Evolutionary conservation across 2,113 vertebrate species (phyloP).

Genomic region (Ellobius talpinus): DNA sequence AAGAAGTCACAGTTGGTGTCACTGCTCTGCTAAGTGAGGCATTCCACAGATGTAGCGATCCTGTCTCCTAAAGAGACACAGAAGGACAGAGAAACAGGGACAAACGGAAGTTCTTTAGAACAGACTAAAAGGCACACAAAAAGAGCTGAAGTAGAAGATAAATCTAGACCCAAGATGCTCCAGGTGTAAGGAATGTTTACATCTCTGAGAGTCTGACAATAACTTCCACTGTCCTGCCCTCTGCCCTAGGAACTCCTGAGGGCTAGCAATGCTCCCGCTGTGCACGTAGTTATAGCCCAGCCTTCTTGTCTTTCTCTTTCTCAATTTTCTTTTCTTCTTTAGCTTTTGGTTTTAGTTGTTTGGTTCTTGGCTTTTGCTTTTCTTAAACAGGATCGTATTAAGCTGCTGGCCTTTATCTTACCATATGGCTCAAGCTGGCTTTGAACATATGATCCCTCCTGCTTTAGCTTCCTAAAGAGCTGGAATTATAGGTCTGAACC

Average conservation of each 20-base stretch:
- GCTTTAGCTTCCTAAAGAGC: background rate
- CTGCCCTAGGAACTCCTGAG: background rate
- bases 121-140: background rate
- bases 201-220: background rate
- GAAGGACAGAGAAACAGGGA: background rate
- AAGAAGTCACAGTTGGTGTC: background rate
- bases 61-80: background rate
- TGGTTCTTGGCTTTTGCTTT: background rate
- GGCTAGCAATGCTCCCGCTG: background rate
- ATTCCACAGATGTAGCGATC: too few relatives aligned
- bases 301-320: background rate
- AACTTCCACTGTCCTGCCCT: background rate
- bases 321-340: background rate
- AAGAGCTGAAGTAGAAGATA: background rate
- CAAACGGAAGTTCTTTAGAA: background rate
- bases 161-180: background rate
- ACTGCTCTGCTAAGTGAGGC: background rate
- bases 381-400: background rate
- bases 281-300: background rate
- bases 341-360: background rate
- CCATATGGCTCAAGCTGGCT: background rate
- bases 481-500: background rate
- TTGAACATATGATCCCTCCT: background rate
- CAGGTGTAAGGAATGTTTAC: background rate
- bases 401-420: background rate